A percentile compares a stretch with the other conserved stretches of the same genome.
These are phyloP conservation scores for Acronicta alni DNA, from an alignment of 2,888 invertebrate species.

Conservation along the genomic window DNA sequence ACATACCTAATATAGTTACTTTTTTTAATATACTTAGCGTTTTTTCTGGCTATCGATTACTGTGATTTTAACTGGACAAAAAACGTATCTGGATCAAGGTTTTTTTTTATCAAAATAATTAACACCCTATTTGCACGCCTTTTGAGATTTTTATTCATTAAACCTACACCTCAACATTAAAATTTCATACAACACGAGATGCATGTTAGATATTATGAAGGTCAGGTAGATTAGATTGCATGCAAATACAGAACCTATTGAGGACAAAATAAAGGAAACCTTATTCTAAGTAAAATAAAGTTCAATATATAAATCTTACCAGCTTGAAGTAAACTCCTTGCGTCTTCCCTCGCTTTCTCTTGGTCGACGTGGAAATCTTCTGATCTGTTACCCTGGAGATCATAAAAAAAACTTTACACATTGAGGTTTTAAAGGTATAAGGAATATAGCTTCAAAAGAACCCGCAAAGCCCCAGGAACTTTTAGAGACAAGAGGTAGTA, in stretches of 20 bases:
- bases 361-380: conserved; percentile 94
- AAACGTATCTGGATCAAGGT: too few species aligned
- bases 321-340: conserved; percentile 93
- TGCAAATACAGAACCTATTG: too few species aligned
- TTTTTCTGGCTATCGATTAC: too few species aligned
- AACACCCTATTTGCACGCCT: background rate
- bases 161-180: background rate
- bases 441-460: too few species aligned
- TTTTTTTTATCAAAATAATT: background rate
- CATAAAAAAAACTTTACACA: background rate
- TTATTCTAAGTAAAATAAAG: background rate
- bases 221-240: background rate
- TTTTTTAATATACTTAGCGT: too few species aligned
- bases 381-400: conserved; percentile 92
- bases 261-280: too few species aligned
- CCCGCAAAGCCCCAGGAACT: too few species aligned
- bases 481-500: too few species aligned
- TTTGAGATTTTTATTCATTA: background rate
- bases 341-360: conserved; percentile 93
- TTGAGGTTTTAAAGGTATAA: too few species aligned
- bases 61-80: too few species aligned
- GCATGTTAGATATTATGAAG: too few species aligned
- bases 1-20: too few species aligned
- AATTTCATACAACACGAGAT: background rate
- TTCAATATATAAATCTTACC: conserved; percentile 81